Evolutionary conservation across 2,797 vertebrate genomes (phyloP), one percentile per base, ranked within the genome.

Genomic region (Intellagama lesueurii): DNA sequence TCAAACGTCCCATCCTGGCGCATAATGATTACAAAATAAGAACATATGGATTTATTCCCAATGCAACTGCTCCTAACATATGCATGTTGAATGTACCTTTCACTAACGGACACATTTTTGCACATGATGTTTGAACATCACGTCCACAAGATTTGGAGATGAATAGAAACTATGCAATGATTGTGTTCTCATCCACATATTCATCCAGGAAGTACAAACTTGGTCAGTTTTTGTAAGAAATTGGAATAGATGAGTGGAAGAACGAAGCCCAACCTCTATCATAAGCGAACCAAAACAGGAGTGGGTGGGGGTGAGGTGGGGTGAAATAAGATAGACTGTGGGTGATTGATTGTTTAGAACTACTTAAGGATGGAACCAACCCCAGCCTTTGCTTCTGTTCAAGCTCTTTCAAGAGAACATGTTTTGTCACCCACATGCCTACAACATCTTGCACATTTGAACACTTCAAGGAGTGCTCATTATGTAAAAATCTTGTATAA

Each of bases 401-500:
- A 81, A 60, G 75, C 56, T 86, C 73, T 86, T 77, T 77, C 73
- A 64, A 86, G 86, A 81, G 0, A 73, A 16, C 68, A 60, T 60
- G 78, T 81, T 87, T 68, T 81, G 68, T 81, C 49, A 73, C 49
- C 32, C 68, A 7, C 17, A 60, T 44, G 40, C 66, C 35, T 47
- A 5, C 72, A 81, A 87, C 49, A 81, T 60, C 68, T 72, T 73
- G 49, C 49, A 72, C 78, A 56, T 87, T 44, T 80, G 77, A 70
- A 70, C n/a, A 40, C 47, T 80, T 76, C 78, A 78, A 35, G 44
- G 70, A 78, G 68, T 73, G n/a, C 81, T 81, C 68, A 56, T 81
- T 60, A 49, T 87, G 86, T 87, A 87, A 87, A 87, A 72, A 72
- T 87, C 47, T 32, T 81, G 86, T 87, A 80, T 81, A 56, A 56